A percentile compares a stretch with the other conserved stretches of the same genome.
phyloP scores from a whole-genome alignment of 2,797 vertebrate genomes.

The Trematomus bernacchii region DNA sequence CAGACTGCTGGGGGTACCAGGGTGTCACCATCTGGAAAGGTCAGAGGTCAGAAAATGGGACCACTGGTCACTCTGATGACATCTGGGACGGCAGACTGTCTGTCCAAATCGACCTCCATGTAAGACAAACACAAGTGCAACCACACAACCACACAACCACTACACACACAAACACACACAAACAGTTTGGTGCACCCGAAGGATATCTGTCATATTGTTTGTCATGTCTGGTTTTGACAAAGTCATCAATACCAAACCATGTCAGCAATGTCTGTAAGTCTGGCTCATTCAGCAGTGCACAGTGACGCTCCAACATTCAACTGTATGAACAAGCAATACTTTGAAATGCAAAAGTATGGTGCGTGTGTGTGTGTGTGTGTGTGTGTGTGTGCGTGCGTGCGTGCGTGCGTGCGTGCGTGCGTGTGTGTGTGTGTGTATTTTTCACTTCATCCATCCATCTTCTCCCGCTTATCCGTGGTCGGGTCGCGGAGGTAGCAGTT shows the following conservation, averaged over 20 bases:
- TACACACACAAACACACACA: conserved; percentile 16
- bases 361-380: conserved; percentile 15
- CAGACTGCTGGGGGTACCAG: conserved; percentile 9
- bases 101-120: conserved; percentile 31
- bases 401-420: neutral
- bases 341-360: neutral
- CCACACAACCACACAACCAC: neutral
- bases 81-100: conserved; percentile 64
- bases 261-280: conserved; percentile 31
- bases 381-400: conserved; percentile 13
- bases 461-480: too few species aligned
- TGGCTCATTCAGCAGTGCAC: neutral
- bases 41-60: conserved; percentile 69
- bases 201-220: conserved; percentile 43
- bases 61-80: conserved; percentile 66
- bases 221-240: conserved; percentile 52
- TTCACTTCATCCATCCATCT: too few species aligned
- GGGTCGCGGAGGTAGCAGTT: too few species aligned
- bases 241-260: conserved; percentile 36
- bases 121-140: conserved; percentile 21
- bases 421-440: neutral
- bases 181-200: conserved; percentile 16
- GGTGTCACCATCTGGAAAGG: conserved; percentile 75
- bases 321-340: too few species aligned
- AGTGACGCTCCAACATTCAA: too few species aligned